phyloP scores from a whole-genome alignment of 2,113 vertebrate species.

The Planiliza haematocheilus region DNA sequence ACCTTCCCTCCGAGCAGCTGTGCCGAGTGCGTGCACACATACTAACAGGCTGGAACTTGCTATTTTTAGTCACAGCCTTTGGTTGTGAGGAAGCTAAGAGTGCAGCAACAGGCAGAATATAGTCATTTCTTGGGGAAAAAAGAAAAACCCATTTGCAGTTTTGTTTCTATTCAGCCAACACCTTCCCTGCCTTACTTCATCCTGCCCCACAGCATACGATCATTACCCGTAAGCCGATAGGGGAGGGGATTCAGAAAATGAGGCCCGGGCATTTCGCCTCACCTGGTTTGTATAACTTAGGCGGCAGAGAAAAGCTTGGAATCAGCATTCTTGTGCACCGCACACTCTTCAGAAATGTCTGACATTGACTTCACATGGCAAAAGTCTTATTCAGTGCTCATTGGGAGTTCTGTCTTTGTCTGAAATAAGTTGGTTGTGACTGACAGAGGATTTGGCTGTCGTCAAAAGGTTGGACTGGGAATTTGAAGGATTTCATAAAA shows the following conservation, averaged over 20 bases:
- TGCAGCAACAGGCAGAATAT: slow-evolving; percentile 57
- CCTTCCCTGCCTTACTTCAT: slow-evolving; percentile 9
- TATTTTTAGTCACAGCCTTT: slow-evolving; percentile 65
- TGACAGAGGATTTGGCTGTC: too few relatives aligned
- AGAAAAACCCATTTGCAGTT: slow-evolving; percentile 13
- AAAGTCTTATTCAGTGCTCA: slow-evolving; percentile 15
- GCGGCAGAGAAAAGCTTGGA: slow-evolving; percentile 1
- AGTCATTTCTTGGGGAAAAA: slow-evolving; percentile 15
- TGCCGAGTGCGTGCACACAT: slow-evolving; percentile 4
- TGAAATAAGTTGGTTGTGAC: slow-evolving; percentile 7
- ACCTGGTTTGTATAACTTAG: slow-evolving; percentile 29
- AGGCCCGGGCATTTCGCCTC: slow-evolving; percentile 27
- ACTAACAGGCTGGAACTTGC: slow-evolving; percentile 49
- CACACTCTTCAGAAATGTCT: slow-evolving; percentile 18
- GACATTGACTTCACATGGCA: slow-evolving; percentile 7
- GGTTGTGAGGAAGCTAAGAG: slow-evolving; percentile 42
- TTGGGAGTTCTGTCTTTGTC: not conserved
- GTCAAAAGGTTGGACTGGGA: too few relatives aligned
- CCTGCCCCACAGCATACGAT: slow-evolving; percentile 18
- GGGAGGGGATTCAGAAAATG: slow-evolving; percentile 27
- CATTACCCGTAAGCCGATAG: slow-evolving; percentile 29
- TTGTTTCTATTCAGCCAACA: slow-evolving; percentile 19
- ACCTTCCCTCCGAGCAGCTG: slow-evolving; percentile 55
- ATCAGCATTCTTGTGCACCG: slow-evolving; percentile 32
- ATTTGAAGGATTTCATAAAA: too few relatives aligned